Evolutionary conservation across 2,888 invertebrate species (phyloP), one percentile per base, ranked within the genome.

Genomic region (Anodontia alba): DNA sequence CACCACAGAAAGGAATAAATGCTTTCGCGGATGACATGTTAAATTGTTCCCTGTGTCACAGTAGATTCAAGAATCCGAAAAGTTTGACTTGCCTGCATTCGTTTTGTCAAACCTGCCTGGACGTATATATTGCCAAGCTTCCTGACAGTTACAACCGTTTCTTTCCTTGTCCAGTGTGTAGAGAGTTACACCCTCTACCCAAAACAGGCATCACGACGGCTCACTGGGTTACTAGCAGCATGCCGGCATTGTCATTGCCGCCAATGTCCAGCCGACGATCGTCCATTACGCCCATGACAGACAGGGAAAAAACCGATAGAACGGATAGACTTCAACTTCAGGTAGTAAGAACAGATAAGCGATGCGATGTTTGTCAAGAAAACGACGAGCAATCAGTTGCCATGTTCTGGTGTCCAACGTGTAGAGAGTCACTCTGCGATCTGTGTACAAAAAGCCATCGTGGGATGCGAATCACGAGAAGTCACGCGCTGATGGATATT

Each of bases 61-160:
- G 80, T n/a, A 83, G 86, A n/a, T 83, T 86, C 49, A 86, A 78
- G 71, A 83, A 83, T 70, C 83, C 83, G 0, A 86, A 83, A 70
- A 83, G 83, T 57, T 57, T 86, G 29, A 66, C 80, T 31, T 84
- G 84, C 67, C 29, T 81, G 20, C 83, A 84, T 75, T 80, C 84
- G 1, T 84, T 86, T 57, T 86, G 86, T 73, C 81, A 86, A 31
- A 79, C 79, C 36, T 86, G 86, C 68, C 75, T 86, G 70, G 81
- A 86, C 66, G 72, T 81, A 20, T 83, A 78, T 33, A 81, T 86
- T 8, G 86, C 82, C 5, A 84, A 82, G 46, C 76, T 84, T 36
- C 84, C 84, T 0, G 83, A 80, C 49, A 73, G 66, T 8, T 80
- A 86, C 57, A 82, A 62, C 38, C 69, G 78, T 15, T 83, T 78